Evolutionary conservation across 2,797 vertebrate species (phyloP), one percentile per base, ranked within the genome.

Genomic region (Syndactyla subalaris): DNA sequence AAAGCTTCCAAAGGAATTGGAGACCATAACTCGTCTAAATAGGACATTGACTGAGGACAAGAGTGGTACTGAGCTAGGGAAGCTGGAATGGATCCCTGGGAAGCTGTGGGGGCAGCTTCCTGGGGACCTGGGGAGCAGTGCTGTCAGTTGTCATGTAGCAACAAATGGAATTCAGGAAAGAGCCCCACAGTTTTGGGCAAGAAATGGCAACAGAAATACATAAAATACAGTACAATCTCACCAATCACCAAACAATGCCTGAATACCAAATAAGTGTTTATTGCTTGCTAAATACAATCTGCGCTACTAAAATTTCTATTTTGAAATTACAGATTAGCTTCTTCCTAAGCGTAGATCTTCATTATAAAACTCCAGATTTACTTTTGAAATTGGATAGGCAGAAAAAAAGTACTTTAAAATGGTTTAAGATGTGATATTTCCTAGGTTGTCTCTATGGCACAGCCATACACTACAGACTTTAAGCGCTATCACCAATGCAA

Each of bases 21-120:
- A 66, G 63, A 22, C 7, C 6, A 11, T 6, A 52, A 26, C 32
- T 87, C 15, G 8, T 10, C 16, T 54, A 68, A 85, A 34, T 18
- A 41, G 78, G 87, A 67, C 38, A 38, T 1, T 16, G 29, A 57
- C n/a, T 5, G 22, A 12, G 13, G 17, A n/a, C 32, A 29, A 55
- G 41, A 8, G 13, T 1, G 1, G 19, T 29, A 21, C 38, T 1
- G 2, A 70, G 61, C 22, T 17, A 0, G 10, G 62, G 32, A 74
- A n/a, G 39, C n/a, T 21, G 76, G n/a, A 55, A 34, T 66, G 54
- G 34, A 76, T 38, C 5, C 49, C 49, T 3, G 1, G 66, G 29
- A 70, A 59, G 43, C 5, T 30, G 48, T 14, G 59, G 80, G 11
- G 43, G 43, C 43, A 43, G 18, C 43, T 43, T 43, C 41, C 41